Evolutionary conservation across 2,113 vertebrate species (phyloP).

Genomic region (Litocranius walleri): DNA sequence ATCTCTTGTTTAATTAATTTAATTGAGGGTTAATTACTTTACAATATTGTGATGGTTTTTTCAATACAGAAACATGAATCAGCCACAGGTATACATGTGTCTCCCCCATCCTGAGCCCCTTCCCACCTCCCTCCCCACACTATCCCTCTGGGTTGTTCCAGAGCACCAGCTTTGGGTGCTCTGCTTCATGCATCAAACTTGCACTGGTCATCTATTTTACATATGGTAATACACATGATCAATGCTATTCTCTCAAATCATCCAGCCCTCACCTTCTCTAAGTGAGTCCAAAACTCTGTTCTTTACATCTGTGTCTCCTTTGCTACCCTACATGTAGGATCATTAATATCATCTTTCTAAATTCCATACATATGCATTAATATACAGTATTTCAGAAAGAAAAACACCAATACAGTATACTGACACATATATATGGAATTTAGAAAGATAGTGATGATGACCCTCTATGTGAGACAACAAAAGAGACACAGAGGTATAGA

Average conservation of each 20-base stretch:
- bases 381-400: not conserved
- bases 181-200: not conserved
- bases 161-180: not conserved
- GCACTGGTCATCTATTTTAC: not conserved
- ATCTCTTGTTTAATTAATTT: not conserved
- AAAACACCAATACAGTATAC: no score
- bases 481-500: no score
- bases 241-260: not conserved
- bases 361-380: not conserved
- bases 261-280: not conserved
- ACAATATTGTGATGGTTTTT: not conserved
- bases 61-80: not conserved
- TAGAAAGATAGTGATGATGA: no score
- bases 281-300: not conserved
- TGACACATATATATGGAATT: no score
- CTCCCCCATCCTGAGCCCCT: not conserved
- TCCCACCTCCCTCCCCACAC: not conserved
- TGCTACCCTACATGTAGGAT: not conserved
- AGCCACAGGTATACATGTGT: not conserved
- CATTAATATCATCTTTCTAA: not conserved
- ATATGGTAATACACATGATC: not conserved
- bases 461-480: no score
- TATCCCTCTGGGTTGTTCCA: not conserved
- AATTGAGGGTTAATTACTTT: not conserved
- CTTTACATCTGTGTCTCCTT: not conserved